Evolutionary conservation across 2,888 invertebrate species (phyloP), one percentile per base, ranked within the genome.

Genomic region (Lasioglossum malachurum): DNA sequence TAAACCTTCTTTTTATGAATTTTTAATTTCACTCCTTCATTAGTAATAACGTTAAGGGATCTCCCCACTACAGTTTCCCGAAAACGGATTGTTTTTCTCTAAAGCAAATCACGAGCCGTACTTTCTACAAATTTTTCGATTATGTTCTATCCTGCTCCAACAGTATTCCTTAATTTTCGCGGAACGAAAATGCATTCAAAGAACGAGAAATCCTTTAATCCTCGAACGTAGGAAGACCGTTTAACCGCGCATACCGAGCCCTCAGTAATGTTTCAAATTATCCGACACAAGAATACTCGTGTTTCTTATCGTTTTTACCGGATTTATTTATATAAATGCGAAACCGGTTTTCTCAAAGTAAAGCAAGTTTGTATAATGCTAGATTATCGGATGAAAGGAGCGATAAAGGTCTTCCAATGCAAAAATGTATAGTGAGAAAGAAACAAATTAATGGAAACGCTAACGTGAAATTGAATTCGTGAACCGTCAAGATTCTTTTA

Each of bases 281-380:
- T 38, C 23, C 23, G 35, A 38, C 4, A 14, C 35, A 23, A 69
- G 69, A 38, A 12, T 38, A 19, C 14, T 64, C 35, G 16, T 31
- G 19, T 31, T 31, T 64, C 31, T 8, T 44, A 31, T 16, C 46
- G 16, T 83, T 71, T 64, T 46, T 16, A 46, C 19, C 49, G 57
- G 2, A 46, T 41, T 57, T 78, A 74, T 7, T 16, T 35, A 23
- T 35, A 23, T 46, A 12, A 53, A 78, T 16, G 38, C 60, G 57
- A 49, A 46, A 4, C 41, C 41, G 69, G 23, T 23, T 35, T 75
- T 73, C 31, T 60, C 49, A 23, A 71, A 49, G 14, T 57, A 23
- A 82, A 31, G n/a, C 41, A 75, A 46, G 19, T 38, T 35, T 73
- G n/a, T 77, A 10, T 73, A 67, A 82, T 82, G 53, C 53, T 64